Base-by-base conservation (phyloP, 2,113 vertebrate genomes). In the Haliaeetus leucogaster region DNA sequence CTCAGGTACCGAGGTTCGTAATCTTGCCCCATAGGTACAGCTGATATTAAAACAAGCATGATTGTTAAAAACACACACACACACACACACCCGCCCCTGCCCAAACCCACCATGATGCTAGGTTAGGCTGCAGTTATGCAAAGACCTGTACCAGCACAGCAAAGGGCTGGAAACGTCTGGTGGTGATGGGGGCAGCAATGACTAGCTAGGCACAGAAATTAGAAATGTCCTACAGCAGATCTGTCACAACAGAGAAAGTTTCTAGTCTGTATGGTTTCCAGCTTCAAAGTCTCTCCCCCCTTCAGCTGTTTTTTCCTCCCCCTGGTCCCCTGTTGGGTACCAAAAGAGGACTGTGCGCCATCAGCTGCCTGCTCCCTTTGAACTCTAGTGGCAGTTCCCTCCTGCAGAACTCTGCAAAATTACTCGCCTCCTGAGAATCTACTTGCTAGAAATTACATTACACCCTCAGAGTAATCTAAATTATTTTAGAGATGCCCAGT, bases 321-420 rank as follows among this genome's bases (percentile, higher is more conserved):
- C 6, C 13, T 5, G 2, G 9, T 62, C 30, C 40, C 45, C 27
- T 48, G 55, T 16, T 63, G n/a, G 42, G 48, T 47, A 38, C 61
- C 2, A 0, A 45, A 56, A 65, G 55, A 50, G 26, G 29, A 32
- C 8, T 55, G 5, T 48, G 70, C 1, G 1, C 27, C 0, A 0
- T 43, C 62, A 79, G 38, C 74, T 82, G 45, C 36, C 65, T 85
- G 27, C 34, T 90, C 3, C 2, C 26, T 62, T 48, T 34, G 63
- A 82, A 43, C 36, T 70, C 82, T 4, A 10, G 30, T 16, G 45
- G 12, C 30, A 53, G 45, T 7, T 43, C 7, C 43, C 68, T 86
- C 29, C 59, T 58, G 47, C 14, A 78, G 73, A 74, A 79, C 10
- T 8, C 76, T 56, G 19, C 59, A 84, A 55, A 87, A 65, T 40